Evolutionary conservation across 1,140 invertebrate genomes (phyloP), one percentile per base, ranked within the genome.

Genomic region (Dreissena polymorpha): DNA sequence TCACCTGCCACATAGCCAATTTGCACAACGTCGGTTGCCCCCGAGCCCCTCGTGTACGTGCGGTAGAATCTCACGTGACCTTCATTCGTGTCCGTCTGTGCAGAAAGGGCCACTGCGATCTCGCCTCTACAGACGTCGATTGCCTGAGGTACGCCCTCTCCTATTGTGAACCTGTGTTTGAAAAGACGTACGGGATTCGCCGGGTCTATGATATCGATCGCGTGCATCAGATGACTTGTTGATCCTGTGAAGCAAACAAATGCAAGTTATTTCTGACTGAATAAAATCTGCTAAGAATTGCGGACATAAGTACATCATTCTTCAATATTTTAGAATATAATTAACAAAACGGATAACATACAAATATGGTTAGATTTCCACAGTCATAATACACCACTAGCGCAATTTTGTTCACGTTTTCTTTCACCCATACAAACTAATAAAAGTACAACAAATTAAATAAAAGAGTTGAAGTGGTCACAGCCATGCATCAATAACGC

Each of bases 51-150:
- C 7, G 50, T 69, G 51, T 74, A 69, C 57, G 80, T 75, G 12
- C 57, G 16, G 50, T 74, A 83, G 53, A 74, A 69, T 0, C 72
- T 27, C n/a, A 83, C 81, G 49, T 83, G 81, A 23, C 81, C 81
- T 53, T 83, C 81, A 23, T 77, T 83, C 21, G 55, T 39, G 13
- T 77, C 63, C 0, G 65, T 64, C 14, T 69, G 51, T 13, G 71
- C 81, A 0, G 72, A 75, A 6, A 83, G 55, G 0, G 72, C 67
- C n/a, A 83, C 81, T 7, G 81, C 81, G 7, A 83, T 55, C 18
- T 76, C 51, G 29, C 69, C 53, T 2, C 73, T 65, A 29, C 81
- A 83, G 5, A 76, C 39, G 53, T 83, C 81, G 12, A 83, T 55
- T 14, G 64, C 73, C 7, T 29, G 57, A 10, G 81, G 81, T 10